phyloP scores from a whole-genome alignment of 2,888 invertebrate genomes.

The Drosophila birchii region DNA sequence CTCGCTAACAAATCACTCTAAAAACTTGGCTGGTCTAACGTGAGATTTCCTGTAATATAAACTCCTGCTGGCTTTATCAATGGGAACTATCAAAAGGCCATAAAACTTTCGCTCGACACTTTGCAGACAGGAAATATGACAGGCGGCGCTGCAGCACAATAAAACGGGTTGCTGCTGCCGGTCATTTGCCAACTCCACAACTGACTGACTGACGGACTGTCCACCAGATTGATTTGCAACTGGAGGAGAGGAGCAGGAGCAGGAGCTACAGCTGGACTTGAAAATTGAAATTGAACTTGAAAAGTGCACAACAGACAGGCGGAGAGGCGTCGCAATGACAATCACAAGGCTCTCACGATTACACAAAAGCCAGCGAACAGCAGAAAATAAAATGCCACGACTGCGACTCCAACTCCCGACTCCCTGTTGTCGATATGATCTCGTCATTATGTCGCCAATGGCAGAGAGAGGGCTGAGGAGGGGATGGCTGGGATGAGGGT shows the following conservation, averaged over 20 bases:
- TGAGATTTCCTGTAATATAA: constrained; percentile 47
- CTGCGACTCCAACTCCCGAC: constrained; percentile 23
- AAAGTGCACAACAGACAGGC: constrained; percentile 62
- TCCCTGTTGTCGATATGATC: constrained; percentile 72
- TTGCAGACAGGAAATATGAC: constrained; percentile 53
- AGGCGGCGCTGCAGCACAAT: constrained; percentile 30
- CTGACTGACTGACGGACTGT: constrained; percentile 30
- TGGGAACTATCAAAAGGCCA: constrained; percentile 42
- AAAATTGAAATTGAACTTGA: constrained; percentile 80
- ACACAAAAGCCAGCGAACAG: constrained; percentile 38
- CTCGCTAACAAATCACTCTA: constrained; percentile 7
- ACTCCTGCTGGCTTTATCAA: constrained; percentile 29
- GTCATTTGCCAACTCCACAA: constrained; percentile 45
- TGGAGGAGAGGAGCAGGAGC: constrained; percentile 22
- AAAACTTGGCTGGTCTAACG: constrained; percentile 3
- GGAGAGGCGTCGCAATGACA: constrained; percentile 38
- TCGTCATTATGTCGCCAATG: constrained; percentile 63
- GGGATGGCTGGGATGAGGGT: neutral
- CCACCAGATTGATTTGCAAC: constrained; percentile 70
- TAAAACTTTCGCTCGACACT: constrained; percentile 53
- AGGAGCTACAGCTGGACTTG: constrained; percentile 55
- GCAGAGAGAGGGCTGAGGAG: constrained; percentile 13
- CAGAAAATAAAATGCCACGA: constrained; percentile 59
- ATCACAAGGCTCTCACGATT: constrained; percentile 49
- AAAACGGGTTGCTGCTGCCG: constrained; percentile 42